These are phyloP conservation scores for Triplophysa bombifrons DNA, from an alignment of 2,797 vertebrate genomes.

Conservation along the genomic window DNA sequence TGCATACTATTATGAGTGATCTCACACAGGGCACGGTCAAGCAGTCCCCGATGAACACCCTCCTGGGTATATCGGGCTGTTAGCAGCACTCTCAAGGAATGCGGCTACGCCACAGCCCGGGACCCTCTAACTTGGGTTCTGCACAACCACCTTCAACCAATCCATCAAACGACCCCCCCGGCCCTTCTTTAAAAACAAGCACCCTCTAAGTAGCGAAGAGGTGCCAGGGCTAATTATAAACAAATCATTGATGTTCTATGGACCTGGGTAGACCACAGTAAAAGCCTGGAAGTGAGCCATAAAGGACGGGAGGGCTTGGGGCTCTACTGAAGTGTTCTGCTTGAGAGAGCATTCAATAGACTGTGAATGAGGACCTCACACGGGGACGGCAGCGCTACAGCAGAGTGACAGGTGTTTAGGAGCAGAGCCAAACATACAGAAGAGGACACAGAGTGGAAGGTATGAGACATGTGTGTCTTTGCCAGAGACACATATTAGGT, in stretches of 20 bases:
- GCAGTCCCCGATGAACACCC: conserved; percentile 70
- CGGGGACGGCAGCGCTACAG: conserved; percentile 60
- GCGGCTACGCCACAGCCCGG: conserved; percentile 58
- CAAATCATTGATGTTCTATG: conserved; percentile 78
- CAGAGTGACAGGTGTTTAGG: conserved; percentile 64
- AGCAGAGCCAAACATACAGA: conserved; percentile 52
- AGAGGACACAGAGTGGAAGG: conserved; percentile 61
- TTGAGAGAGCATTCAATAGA: conserved; percentile 75
- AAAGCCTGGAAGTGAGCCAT: conserved; percentile 49
- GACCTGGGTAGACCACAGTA: conserved; percentile 63
- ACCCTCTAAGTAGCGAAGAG: conserved; percentile 80
- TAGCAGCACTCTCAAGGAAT: conserved; percentile 78
- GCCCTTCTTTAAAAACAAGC: conserved; percentile 82
- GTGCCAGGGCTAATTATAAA: conserved; percentile 85
- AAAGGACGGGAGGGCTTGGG: conserved; percentile 11
- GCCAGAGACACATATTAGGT: background rate
- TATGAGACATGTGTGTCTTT: conserved; percentile 65
- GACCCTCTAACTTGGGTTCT: conserved; percentile 25
- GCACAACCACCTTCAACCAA: conserved; percentile 39
- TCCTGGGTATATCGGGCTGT: conserved; percentile 72
- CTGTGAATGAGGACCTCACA: conserved; percentile 75
- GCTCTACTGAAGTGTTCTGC: conserved; percentile 69
- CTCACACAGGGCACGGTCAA: conserved; percentile 72
- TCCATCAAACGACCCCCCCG: conserved; percentile 69
- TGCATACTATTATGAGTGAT: conserved; percentile 74